Base-by-base conservation (phyloP, 2,888 invertebrate species). In the Cryptus viduatorius region DNA sequence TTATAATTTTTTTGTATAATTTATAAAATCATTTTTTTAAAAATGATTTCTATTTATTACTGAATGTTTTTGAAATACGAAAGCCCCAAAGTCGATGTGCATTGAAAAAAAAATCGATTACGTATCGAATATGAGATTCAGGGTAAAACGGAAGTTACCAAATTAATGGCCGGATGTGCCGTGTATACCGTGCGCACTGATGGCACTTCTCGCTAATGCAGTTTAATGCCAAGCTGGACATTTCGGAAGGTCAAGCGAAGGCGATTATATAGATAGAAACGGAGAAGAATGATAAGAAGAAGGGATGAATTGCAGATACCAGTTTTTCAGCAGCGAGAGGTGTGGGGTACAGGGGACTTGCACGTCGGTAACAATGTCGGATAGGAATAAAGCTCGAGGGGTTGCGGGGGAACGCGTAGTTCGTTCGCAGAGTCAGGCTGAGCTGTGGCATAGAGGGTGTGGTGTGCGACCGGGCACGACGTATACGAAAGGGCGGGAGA, bases 321-420 rank as follows among this genome's bases (percentile, higher is more conserved):
- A 75, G 64, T 76, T 71, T 61, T 61, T 81, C 83, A 72, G 79
- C 73, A 85, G 86, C 84, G 87, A 82, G 76, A 83, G 71, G 86
- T 64, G 77, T 64, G 67, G 80, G 82, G 75, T 79, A 82, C 79
- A 64, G 77, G 83, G 75, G 82, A 87, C 29, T 87, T 85, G 89
- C 88, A 90, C 88, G 90, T 90, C 89, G 91, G 92, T 92, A 92
- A 93, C 93, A 92, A 92, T 92, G 92, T 92, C 92, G 92, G 91
- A 92, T 92, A 92, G 92, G 88, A 91, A 92, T 90, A 90, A 90
- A 90, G 90, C 91, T 89, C 86, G 89, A 87, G 85, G 87, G 87
- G 85, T 85, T 83, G 81, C 81, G 59, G 82, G 85, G 73, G 69
- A 75, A 82, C 75, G 67, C 53, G 79, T 44, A 42, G 79, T 65